A percentile compares a stretch with the other conserved stretches of the same genome.
These are phyloP conservation scores for Bombus polaris DNA, from an alignment of 1,140 invertebrate genomes.

Conservation along the genomic window DNA sequence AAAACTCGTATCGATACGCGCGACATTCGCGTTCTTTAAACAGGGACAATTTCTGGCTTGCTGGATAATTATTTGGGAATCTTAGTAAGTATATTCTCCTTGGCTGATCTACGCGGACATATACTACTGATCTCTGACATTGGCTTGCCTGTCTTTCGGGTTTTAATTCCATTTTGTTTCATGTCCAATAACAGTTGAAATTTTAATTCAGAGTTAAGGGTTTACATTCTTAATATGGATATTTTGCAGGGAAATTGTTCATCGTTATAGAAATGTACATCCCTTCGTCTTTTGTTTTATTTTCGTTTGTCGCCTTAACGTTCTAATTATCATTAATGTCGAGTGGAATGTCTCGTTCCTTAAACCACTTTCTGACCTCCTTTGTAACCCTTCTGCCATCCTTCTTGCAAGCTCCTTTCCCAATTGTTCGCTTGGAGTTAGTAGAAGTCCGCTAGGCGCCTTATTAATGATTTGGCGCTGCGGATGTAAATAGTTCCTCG, in stretches of 20 bases:
- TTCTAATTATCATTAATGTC: slow-evolving; percentile 79
- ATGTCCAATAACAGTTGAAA: background rate
- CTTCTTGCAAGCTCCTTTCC: slow-evolving; percentile 60
- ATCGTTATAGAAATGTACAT: background rate
- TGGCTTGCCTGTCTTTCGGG: background rate
- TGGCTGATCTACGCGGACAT: background rate
- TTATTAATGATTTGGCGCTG: slow-evolving; percentile 71
- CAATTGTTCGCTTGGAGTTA: slow-evolving; percentile 66
- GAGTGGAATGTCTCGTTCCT: slow-evolving; percentile 75
- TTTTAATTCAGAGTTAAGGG: background rate
- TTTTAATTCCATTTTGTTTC: background rate
- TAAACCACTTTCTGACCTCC: slow-evolving; percentile 45
- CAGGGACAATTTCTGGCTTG: background rate
- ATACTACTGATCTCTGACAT: background rate
- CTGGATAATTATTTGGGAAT: background rate
- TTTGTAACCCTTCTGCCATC: slow-evolving; percentile 34
- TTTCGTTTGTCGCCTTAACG: slow-evolving; percentile 74
- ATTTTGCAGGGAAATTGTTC: too few species aligned
- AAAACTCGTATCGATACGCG: background rate
- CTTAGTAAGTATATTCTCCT: too few species aligned
- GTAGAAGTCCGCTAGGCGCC: slow-evolving; percentile 66
- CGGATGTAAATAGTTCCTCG: slow-evolving; percentile 71
- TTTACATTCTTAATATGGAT: too few species aligned
- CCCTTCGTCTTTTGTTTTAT: slow-evolving; percentile 40
- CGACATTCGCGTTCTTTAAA: background rate